Base-by-base conservation (phyloP, 2,888 invertebrate genomes). In the Himalopsyche anomala region DNA sequence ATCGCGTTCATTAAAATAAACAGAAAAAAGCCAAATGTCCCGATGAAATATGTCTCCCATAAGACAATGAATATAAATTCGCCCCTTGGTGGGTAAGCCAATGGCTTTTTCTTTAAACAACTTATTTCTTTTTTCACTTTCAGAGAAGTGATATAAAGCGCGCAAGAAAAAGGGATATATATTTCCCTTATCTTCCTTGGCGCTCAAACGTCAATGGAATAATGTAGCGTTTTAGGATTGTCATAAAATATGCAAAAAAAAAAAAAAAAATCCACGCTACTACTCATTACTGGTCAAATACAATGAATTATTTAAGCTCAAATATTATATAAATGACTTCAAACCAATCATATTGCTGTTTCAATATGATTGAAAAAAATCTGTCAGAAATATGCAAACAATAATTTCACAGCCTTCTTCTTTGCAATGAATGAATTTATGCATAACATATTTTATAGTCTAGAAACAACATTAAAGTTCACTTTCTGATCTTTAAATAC, bases 41-140 rank as follows among this genome's bases (percentile, higher is more conserved):
- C 62, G 9, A 62, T 62, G 62, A 62, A 62, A 62, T 62, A 62
- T 62, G 62, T 62, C 62, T 62, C 62, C 62, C 62, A 62, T 62
- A 62, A 62, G 62, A 62, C 62, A 62, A 62, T 62, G 62, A 62
- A 62, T 62, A 62, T 62, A 62, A 62, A 62, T 62, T 62, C 62
- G 19, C 62, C 62, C 62, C 51, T 28, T 62, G 62, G 62, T 62
- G 28, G 15, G 62, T 62, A 62, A 62, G 62, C 62, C 62, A 62
- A 62, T 62, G 62, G 19, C 51, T 51, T 62, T 62, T 62, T 62
- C 62, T 62, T 62, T 62, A 62, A 62, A 62, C 62, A 62, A 62
- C 62, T 62, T 62, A 62, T 62, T 62, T 62, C 62, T 62, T 62
- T 56, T 62, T 62, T 62, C 62, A 62, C 62, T 62, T 62, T 19